Percentiles rank a stretch among this genome's conserved stretches.
Evolutionary conservation across 2,797 vertebrate species (phyloP).

Genomic region (Channa striata): DNA sequence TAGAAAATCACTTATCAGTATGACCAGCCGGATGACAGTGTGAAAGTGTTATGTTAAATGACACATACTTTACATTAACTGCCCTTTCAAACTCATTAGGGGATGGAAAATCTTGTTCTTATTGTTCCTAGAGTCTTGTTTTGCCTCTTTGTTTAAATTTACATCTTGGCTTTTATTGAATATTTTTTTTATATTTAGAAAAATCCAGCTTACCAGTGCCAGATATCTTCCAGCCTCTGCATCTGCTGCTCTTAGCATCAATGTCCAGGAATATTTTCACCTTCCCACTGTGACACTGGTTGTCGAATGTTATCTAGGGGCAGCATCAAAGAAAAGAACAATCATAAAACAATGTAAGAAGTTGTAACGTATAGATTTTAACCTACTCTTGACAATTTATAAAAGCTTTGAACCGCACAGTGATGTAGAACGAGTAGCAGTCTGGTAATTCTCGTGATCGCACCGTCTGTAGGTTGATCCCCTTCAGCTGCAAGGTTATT

Average conservation of each 20-base stretch:
- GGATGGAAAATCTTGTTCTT: too few relatives aligned
- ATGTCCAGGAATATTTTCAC: constrained; percentile 93
- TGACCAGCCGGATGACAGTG: too few relatives aligned
- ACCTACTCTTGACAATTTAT: neutral
- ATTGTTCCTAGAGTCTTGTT: too few relatives aligned
- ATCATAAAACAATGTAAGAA: neutral
- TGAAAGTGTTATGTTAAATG: neutral
- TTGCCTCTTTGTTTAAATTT: too few relatives aligned
- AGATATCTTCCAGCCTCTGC: constrained; percentile 90
- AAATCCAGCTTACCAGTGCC: constrained; percentile 86
- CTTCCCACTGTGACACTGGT: constrained; percentile 94
- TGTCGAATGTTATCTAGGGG: constrained; percentile 92
- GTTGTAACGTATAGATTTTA: neutral
- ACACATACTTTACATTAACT: neutral
- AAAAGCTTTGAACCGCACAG: constrained; percentile 74
- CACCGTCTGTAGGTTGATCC: constrained; percentile 94
- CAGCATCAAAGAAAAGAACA: constrained; percentile 25
- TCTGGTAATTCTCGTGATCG: constrained; percentile 91
- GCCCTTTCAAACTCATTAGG: too few relatives aligned
- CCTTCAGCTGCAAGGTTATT: constrained; percentile 91
- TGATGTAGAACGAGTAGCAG: constrained; percentile 92
- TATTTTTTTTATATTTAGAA: neutral
- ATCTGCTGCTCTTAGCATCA: constrained; percentile 87
- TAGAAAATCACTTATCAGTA: too few relatives aligned
- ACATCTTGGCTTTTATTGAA: neutral